A percentile compares a stretch with the other conserved stretches of the same genome.
These are phyloP conservation scores for Hoplostethus atlanticus DNA, from an alignment of 2,797 vertebrate genomes.

Conservation along the genomic window DNA sequence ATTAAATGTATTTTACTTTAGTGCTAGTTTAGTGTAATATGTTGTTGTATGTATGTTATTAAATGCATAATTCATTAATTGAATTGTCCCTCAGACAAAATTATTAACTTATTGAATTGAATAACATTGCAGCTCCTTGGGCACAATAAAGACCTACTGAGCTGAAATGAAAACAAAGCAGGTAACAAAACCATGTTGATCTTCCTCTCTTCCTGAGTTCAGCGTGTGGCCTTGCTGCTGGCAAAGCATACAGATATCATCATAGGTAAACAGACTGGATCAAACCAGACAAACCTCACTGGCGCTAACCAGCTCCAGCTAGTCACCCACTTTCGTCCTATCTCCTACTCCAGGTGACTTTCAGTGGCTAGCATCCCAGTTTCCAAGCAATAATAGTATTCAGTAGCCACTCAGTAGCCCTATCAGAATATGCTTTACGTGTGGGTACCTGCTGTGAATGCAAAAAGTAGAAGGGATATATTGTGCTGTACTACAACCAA, in stretches of 20 bases:
- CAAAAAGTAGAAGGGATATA: too few species aligned
- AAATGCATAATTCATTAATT: too few species aligned
- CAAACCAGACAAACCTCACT: conserved; percentile 57
- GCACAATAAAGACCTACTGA: not conserved
- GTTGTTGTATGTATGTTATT: too few species aligned
- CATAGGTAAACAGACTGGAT: conserved; percentile 53
- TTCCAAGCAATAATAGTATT: not conserved
- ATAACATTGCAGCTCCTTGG: too few species aligned
- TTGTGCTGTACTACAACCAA: too few species aligned
- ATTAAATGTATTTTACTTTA: too few species aligned
- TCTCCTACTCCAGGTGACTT: not conserved
- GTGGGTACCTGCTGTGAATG: too few species aligned
- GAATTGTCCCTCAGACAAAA: not conserved
- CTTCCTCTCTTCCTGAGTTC: not conserved
- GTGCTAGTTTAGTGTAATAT: too few species aligned
- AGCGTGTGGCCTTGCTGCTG: conserved; percentile 47
- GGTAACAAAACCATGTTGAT: not conserved
- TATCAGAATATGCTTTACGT: too few species aligned
- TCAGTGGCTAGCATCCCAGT: not conserved
- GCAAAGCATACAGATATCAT: conserved; percentile 33
- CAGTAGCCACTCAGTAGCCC: not conserved
- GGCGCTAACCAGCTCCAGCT: conserved; percentile 10
- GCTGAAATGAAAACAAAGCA: not conserved
- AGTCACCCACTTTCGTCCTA: not conserved
- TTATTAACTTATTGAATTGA: too few species aligned